Evolutionary conservation across 37 sponge, comb jelly and placozoan species (phyloP), one percentile per base, ranked within the genome.

Genomic region (Chondrosia reniformis): DNA sequence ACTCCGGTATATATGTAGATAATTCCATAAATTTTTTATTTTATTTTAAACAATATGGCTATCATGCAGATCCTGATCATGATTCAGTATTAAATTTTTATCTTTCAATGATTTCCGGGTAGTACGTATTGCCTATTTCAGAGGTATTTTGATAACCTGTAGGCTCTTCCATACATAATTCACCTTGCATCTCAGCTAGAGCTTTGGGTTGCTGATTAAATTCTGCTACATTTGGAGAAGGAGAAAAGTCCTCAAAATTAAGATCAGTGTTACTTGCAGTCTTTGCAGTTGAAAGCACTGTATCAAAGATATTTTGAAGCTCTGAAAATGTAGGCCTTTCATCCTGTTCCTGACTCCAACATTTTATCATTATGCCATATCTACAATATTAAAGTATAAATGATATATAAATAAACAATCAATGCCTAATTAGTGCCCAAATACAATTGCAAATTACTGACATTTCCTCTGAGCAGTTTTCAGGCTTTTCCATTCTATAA

Each of bases 391-490:
- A n/a, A n/a, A n/a, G n/a, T n/a, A n/a, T n/a, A n/a, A n/a, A n/a
- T n/a, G n/a, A n/a, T n/a, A n/a, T n/a, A n/a, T n/a, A n/a, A n/a
- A n/a, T n/a, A n/a, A n/a, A n/a, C n/a, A n/a, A n/a, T n/a, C n/a
- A n/a, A n/a, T n/a, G n/a, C n/a, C n/a, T n/a, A n/a, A n/a, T n/a
- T n/a, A n/a, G n/a, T n/a, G n/a, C n/a, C n/a, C n/a, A n/a, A n/a
- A n/a, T n/a, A n/a, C n/a, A n/a, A n/a, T n/a, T n/a, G n/a, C n/a
- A n/a, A n/a, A n/a, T 36, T 22, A 66, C 36, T 66, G 9, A 37
- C 67, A 59, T 17, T 19, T 66, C 67, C 9, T 36, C 22, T 66
- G 67, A 66, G 67, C 67, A 66, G 67, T 66, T 66, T 66, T 66
- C 67, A 19, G 67, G 67, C 38, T 66, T 66, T 5, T 66, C 67